Evolutionary conservation across 2,888 invertebrate species (phyloP), one percentile per base, ranked within the genome.

Genomic region (Chymomyza caudatula): DNA sequence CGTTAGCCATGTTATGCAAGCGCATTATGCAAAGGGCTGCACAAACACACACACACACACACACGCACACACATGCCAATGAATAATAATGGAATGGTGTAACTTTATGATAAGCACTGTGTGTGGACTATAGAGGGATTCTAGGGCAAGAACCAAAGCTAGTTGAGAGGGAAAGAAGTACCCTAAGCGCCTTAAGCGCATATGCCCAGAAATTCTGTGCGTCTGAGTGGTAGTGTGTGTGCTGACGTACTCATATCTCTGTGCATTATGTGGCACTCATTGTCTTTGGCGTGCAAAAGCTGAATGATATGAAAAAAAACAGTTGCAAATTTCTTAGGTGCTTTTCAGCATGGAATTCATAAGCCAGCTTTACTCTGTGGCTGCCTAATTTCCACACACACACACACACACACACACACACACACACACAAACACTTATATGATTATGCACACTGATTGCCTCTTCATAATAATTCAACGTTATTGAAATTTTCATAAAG

Each of bases 31-130:
- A 72, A 57, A 59, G 58, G 61, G 37, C 19, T 20, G 22, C 53
- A 22, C 49, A 11, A 3, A 49, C 61, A 61, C 49, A 20, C 42
- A 57, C 29, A 51, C n/a, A 57, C n/a, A 37, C 51, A 43, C 23
- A 53, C 49, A 23, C 29, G 54, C 4, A 25, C 20, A 54, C 25
- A 25, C 4, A 55, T 6, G 13, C 19, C 20, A 67, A 67, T 63
- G 70, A 63, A 70, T 74, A 58, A 65, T 67, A 74, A 74, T 63
- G 74, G 63, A 71, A 66, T 64, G 70, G 70, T 74, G 74, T 57
- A 62, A 70, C 74, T 63, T 74, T 74, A 71, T 74, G 74, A 73
- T 73, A 74, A 74, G 73, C 69, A 17, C 20, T 5, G 29, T 37
- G 29, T 13, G 11, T 37, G 29, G 11, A 37, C 29, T 25, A 6